Percentiles rank a stretch among this genome's conserved stretches.
Conservation (phyloP, 2,888 invertebrate species). For the Acrobasis suavella region DNA sequence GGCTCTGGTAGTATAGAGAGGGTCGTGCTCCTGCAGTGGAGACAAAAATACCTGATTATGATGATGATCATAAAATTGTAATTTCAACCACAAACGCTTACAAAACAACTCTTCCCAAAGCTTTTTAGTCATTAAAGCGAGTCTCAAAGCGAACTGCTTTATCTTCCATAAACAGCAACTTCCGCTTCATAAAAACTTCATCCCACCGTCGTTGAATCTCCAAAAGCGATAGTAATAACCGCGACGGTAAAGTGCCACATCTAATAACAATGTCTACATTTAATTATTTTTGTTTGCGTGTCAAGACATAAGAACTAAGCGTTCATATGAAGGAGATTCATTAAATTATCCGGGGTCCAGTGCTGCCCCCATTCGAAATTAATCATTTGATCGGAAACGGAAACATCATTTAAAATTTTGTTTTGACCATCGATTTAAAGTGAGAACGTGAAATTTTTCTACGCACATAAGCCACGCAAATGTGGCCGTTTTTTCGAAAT, state of each 20-base stretch:
- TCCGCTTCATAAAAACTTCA: constrained; percentile 15
- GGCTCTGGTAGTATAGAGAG: too few species aligned
- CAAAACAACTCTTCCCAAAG: not conserved
- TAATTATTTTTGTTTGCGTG: constrained; percentile 12
- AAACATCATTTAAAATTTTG: too few species aligned
- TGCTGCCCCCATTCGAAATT: too few species aligned
- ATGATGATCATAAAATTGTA: too few species aligned
- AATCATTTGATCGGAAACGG: too few species aligned
- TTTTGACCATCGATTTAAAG: too few species aligned
- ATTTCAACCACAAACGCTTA: not conserved
- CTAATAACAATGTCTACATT: constrained; percentile 17
- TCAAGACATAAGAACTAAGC: not conserved
- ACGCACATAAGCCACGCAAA: too few species aligned
- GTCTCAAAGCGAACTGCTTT: constrained; percentile 10
- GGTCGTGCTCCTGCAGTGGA: too few species aligned
- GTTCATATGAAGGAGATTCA: not conserved
- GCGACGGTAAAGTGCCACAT: constrained; percentile 2
- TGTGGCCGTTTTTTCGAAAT: too few species aligned
- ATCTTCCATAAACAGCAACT: constrained; percentile 19
- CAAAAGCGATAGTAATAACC: constrained; percentile 1
- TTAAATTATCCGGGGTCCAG: too few species aligned
- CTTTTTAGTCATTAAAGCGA: constrained; percentile 1
- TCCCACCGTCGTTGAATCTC: constrained; percentile 4
- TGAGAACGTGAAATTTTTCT: too few species aligned
- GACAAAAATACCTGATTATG: too few species aligned